Conservation (phyloP, 2,113 vertebrate species). For the Clinocottus analis region DNA sequence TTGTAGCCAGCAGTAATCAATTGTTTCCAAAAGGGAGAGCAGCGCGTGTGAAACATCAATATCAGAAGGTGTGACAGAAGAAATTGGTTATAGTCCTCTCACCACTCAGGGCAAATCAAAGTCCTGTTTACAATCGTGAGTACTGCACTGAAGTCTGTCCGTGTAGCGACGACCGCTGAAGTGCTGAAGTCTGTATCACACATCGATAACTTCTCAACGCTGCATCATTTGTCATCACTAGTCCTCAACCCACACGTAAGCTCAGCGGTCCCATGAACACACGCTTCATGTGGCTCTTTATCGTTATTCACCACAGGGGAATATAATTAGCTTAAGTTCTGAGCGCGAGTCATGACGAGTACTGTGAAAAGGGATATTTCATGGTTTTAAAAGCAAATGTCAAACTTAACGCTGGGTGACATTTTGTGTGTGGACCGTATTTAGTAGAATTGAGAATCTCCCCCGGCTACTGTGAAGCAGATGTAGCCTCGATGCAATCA, state of each 20-base stretch:
- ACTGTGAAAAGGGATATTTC: constrained; percentile 52
- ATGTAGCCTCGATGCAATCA: constrained; percentile 1
- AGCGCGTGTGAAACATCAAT: constrained; percentile 57
- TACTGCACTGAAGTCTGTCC: constrained; percentile 40
- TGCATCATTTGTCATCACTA: constrained; percentile 53
- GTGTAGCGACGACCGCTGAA: constrained; percentile 46
- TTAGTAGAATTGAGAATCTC: not conserved
- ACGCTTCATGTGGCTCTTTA: constrained; percentile 41
- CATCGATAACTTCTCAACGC: constrained; percentile 49
- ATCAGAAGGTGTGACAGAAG: constrained; percentile 42
- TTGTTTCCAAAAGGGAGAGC: constrained; percentile 47
- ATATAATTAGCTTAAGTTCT: constrained; percentile 75
- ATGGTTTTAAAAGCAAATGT: constrained; percentile 52
- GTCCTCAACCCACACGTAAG: constrained; percentile 18
- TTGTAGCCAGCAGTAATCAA: constrained; percentile 41
- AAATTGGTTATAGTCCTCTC: constrained; percentile 49
- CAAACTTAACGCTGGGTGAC: constrained; percentile 5
- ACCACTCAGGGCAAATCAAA: constrained; percentile 56
- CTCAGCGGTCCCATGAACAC: constrained; percentile 33
- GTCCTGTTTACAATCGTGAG: constrained; percentile 47
- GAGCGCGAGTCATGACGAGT: constrained; percentile 40
- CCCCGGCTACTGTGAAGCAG: not conserved
- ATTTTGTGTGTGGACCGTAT: constrained; percentile 12
- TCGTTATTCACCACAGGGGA: constrained; percentile 56
- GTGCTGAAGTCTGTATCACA: constrained; percentile 52